Base-by-base conservation (phyloP, 2,888 invertebrate genomes). In the Pocota personata region DNA sequence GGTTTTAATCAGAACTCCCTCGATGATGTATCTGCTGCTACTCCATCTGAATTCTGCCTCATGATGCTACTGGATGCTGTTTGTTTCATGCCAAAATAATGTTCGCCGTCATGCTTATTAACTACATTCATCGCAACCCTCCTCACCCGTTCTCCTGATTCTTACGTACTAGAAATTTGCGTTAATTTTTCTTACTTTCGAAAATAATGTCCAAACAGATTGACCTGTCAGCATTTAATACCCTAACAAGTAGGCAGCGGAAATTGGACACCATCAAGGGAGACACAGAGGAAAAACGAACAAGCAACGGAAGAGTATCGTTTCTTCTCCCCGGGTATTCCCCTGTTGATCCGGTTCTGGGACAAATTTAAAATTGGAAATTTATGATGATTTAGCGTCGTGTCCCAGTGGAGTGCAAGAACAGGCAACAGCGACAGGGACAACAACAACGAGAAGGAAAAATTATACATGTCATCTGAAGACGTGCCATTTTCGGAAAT, bases 351-450 rank as follows among this genome's bases (percentile, higher is more conserved):
- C 66, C 50, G 69, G 37, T 76, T 55, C 14, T 58, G 48, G 58
- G 80, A 76, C 79, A 86, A 84, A 86, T 86, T 86, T 76, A 64
- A 86, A 86, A 86, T 86, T 79, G 69, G 75, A 86, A 86, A 80
- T 86, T 86, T 80, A 86, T 86, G 69, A 86, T 86, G 80, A 86
- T 86, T 76, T 58, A 86, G 64, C 72, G 48, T 64, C 71, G 58
- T 79, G 62, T 69, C 73, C 46, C 40, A 27, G 30, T 32, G 62
- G 60, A 30, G 35, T 69, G 35, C 48, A 37, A n/a, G 24, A 6
- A 4, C 19, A 2, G 30, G 10, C 35, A 19, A 14, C 27, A 46
- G 16, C 19, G 30, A 60, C 52, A 46, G 24, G 3, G n/a, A 67
- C 6, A 30, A 32, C 37, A 46, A 52, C 24, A 24, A 5, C 10